A percentile compares a stretch with the other conserved stretches of the same genome.
Conservation (phyloP, 2,113 vertebrate species). For the Tonatia bakeri region DNA sequence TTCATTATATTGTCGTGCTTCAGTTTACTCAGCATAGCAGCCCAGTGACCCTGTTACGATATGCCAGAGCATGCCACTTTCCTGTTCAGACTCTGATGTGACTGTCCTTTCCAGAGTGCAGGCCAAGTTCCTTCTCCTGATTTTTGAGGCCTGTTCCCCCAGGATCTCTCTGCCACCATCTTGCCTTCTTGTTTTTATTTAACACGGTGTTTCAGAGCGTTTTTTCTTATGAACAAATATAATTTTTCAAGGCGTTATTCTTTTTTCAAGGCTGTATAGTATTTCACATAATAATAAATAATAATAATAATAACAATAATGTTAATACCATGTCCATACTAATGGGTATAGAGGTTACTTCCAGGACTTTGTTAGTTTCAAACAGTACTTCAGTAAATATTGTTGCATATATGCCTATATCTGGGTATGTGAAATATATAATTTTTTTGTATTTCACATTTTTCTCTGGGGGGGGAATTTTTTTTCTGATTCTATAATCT, state of each 20-base stretch:
- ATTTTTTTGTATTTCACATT: neutral
- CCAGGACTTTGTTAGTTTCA: neutral
- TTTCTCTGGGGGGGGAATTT: neutral
- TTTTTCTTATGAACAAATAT: neutral
- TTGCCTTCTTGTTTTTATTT: neutral
- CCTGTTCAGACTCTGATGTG: neutral
- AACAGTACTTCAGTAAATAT: neutral
- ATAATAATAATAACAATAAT: neutral
- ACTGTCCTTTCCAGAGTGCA: neutral
- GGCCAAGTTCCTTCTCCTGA: neutral
- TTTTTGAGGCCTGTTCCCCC: neutral
- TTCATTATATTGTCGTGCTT: neutral
- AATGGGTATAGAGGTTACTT: neutral
- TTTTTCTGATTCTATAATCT: neutral
- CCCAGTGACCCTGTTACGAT: neutral
- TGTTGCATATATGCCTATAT: neutral
- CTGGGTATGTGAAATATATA: neutral
- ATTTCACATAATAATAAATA: neutral
- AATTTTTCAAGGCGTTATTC: neutral
- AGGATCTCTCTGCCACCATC: neutral
- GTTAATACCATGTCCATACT: neutral
- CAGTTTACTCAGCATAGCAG: neutral
- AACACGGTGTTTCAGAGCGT: neutral
- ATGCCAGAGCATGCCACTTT: neutral
- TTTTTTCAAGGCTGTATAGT: neutral